Evolutionary conservation across 2,113 vertebrate genomes (phyloP), one percentile per base, ranked within the genome.

Genomic region (Dasyurus viverrinus): DNA sequence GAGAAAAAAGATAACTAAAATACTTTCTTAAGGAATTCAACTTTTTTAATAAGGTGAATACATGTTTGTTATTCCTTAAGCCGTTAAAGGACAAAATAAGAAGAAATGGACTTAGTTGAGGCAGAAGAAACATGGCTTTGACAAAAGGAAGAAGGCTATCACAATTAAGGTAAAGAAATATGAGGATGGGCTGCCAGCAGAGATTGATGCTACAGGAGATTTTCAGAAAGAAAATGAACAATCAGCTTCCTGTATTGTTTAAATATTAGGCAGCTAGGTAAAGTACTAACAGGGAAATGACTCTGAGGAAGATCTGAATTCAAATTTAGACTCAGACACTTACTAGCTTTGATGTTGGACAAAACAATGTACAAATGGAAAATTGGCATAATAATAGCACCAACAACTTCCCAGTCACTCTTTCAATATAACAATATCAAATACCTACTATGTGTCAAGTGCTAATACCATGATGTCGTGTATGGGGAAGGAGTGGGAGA

Each of bases 311-410:
- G 60, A 68, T 68, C 60, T 68, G 60, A 68, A 30, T 68, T 68
- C 60, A 68, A 93, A 52, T 57, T 8, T 46, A 50, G 48, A 10
- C 76, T 53, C 42, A 53, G 10, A 76, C 26, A 90, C 26, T 68
- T 53, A 92, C 10, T 42, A 7, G 48, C 50, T 53, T 23, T 92
- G 53, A 30, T 47, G 26, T 57, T 22, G 27, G 30, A 22, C 5
- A 7, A 68, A 8, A 54, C 52, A 89, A 53, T 47, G 76, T 95
- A 53, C 60, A 89, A n/a, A 23, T 95, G n/a, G 60, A 60, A 96
- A 95, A 93, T 47, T 11, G 91, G 47, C 54, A 47, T 68, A 90
- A 89, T 57, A 84, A 55, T n/a, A 46, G 42, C 1, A 93, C 24
- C 57, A 92, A 89, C 27, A 30, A 36, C 11, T 14, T 30, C 30